A percentile compares a stretch with the other conserved stretches of the same genome.
phyloP scores from a whole-genome alignment of 2,113 vertebrate species.

The Drymodes brunneopygia region DNA sequence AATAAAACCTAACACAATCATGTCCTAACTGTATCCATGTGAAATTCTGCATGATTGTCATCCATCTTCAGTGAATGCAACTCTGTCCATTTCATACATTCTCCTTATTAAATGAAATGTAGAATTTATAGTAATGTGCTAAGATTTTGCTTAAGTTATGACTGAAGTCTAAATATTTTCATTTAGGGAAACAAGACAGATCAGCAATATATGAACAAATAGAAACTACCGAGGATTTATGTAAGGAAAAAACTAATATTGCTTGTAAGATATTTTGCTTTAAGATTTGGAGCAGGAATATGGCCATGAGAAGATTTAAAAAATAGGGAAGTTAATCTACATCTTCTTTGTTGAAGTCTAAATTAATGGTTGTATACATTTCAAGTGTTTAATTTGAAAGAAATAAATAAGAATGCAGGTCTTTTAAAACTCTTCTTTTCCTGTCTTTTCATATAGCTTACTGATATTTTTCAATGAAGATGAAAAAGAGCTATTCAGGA shows the following conservation, averaged over 20 bases:
- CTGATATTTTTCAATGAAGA: neutral
- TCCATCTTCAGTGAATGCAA: neutral
- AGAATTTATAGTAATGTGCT: neutral
- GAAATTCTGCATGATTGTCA: neutral
- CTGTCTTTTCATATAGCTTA: neutral
- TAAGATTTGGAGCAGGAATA: neutral
- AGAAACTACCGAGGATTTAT: neutral
- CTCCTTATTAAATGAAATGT: neutral
- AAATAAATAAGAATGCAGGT: neutral
- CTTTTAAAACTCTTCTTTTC: neutral
- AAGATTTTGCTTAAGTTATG: neutral
- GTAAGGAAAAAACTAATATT: neutral
- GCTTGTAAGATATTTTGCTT: neutral
- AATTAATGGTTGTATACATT: neutral
- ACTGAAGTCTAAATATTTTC: neutral
- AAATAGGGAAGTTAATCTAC: neutral
- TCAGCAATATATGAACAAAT: neutral
- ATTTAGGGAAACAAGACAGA: neutral
- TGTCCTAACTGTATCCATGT: neutral
- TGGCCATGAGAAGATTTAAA: neutral
- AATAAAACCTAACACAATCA: neutral
- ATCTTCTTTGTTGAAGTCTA: neutral
- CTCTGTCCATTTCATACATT: neutral
- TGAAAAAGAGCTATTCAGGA: neutral
- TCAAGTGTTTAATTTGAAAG: neutral